Base-by-base conservation (phyloP, 2,113 vertebrate species). In the Muntiacus muntjak region DNA sequence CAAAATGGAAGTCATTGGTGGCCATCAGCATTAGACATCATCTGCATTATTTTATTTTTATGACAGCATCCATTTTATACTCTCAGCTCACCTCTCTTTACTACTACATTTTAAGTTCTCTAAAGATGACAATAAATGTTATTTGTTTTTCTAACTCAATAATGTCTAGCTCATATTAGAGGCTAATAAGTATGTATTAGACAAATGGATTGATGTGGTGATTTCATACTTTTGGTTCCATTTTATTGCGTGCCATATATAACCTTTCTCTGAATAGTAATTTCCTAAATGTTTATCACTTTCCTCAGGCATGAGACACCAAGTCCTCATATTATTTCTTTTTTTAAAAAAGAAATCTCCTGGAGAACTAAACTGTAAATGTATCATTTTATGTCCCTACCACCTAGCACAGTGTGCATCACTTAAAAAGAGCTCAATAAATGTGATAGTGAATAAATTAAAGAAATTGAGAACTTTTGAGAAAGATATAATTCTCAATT, bases 351-450 rank as follows among this genome's bases (percentile, higher is more conserved):
- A 54, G 87, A 45, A 74, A 55, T 54, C 57, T 76, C 64, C n/a
- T 57, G 2, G 30, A 91, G 40, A 94, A n/a, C 52, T 91, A 93
- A 93, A 90, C 81, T 87, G 14, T 82, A 79, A 97, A 85, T 74
- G 40, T 62, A 54, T 85, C 33, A 67, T 67, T 76, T 83, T 83
- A 11, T 58, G 67, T 91, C 82, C 55, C 33, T 45, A 85, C 28
- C 10, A 85, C 19, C 23, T 78, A 43, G 47, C 33, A 43, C 26
- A 36, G 43, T 19, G 30, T 40, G 13, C 94, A 16, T n/a, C 50
- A 58, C 26, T 43, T 87, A 57, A n/a, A 71, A 93, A 81, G 28
- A 93, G 55, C 5, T 71, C 50, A 91, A 45, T 87, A 81, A 71
- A 90, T 86, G 50, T 94, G 33, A 79, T 45, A 78, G 21, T 89